These are phyloP conservation scores for Corapipo altera DNA, from an alignment of 2,113 vertebrate genomes.

Conservation along the genomic window DNA sequence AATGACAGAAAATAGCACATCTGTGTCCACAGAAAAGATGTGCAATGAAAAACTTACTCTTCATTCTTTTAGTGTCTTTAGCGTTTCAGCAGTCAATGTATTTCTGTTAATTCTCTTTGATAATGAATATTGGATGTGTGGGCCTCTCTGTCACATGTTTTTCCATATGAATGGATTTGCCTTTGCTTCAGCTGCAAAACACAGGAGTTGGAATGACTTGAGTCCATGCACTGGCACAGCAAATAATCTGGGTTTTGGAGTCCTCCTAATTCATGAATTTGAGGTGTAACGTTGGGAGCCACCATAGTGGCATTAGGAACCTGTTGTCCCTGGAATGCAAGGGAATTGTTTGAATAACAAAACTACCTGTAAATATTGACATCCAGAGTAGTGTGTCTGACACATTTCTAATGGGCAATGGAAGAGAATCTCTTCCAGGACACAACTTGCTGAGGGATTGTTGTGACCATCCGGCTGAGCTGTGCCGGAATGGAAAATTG, in stretches of 20 bases:
- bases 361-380: neutral
- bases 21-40: neutral
- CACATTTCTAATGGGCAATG: neutral
- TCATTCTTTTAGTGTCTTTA: neutral
- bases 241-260: neutral
- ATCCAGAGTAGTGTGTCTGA: neutral
- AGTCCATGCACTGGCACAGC: neutral
- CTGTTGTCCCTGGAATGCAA: neutral
- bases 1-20: neutral
- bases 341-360: neutral
- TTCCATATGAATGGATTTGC: neutral
- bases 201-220: neutral
- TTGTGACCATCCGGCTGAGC: neutral
- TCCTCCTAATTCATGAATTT: neutral
- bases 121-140: neutral
- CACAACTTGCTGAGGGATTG: neutral
- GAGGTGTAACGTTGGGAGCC: neutral
- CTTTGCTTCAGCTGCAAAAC: neutral
- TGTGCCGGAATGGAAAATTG: neutral
- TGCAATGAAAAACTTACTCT: fast-evolving
- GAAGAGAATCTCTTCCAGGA: neutral
- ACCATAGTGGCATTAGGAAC: neutral
- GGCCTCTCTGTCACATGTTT: fast-evolving
- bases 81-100: neutral
- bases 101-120: neutral